Evolutionary conservation across 2,888 invertebrate species (phyloP), one percentile per base, ranked within the genome.

Genomic region (Crioceris asparagi): DNA sequence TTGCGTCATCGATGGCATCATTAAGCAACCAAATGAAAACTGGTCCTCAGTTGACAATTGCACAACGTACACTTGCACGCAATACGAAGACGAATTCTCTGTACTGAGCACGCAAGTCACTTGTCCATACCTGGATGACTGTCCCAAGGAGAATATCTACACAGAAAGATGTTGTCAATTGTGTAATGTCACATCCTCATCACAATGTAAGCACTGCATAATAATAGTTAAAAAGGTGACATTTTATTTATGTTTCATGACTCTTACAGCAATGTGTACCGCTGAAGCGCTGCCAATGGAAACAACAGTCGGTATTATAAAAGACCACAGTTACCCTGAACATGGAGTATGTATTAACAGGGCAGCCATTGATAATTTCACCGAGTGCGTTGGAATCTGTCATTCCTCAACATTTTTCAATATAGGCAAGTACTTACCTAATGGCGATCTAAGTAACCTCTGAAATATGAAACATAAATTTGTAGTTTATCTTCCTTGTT

Each of bases 301-400:
- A 1, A 65, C 69, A 36, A 79, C 83, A 0, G 54, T 77, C 34
- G 75, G 75, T 0, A 53, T 81, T 42, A 56, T 86, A 4, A 65
- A 68, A 39, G 54, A 69, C 5, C 48, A 50, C 4, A 54, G 67
- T 25, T 57, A 58, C 0, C 47, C 52, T 8, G 11, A 10, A 3
- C 75, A 75, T 59, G 83, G 82, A 0, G 47, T 64, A 1, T 87
- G 86, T 59, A 62, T 65, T 42, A 87, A 86, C 62, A 58, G 63
- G 16, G 54, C 69, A 36, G 67, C 75, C 0, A 65, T 85, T 12
- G 46, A 50, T 3, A 75, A 72, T 4, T 73, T 85, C 52, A 75
- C 72, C 6, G 77, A 83, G 60, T 87, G 86, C 51, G 67, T 70
- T 32, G 86, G 86, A 1, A 56, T 65, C 10, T 86, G 86, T 52